A percentile compares a stretch with the other conserved stretches of the same genome.
Evolutionary conservation across 2,888 invertebrate species (phyloP).

Genomic region (Megaustenia siamemsis): DNA sequence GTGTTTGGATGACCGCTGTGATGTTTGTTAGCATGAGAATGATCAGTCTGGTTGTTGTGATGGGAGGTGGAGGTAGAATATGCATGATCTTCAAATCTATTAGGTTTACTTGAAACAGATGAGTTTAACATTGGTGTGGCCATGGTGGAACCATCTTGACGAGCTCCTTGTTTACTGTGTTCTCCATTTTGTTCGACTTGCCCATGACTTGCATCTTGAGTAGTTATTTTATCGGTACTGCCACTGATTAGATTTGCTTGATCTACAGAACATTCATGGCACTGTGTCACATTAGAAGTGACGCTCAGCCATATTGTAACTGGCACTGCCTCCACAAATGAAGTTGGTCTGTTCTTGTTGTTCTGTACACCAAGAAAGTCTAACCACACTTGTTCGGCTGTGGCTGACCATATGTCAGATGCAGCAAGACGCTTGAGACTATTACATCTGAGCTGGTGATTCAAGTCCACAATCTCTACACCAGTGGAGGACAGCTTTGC

Average conservation of each 20-base stretch:
- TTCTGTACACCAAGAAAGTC: slow-evolving; percentile 93
- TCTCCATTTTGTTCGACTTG: neutral
- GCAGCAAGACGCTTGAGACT: slow-evolving; percentile 80
- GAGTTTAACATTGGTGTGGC: slow-evolving; percentile 73
- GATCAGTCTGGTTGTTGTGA: neutral
- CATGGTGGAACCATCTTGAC: neutral
- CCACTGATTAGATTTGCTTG: neutral
- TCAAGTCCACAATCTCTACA: neutral
- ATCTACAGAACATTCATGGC: neutral
- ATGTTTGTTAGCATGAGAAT: neutral
- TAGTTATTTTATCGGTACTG: neutral
- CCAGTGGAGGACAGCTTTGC: slow-evolving; percentile 26
- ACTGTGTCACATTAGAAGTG: slow-evolving; percentile 3
- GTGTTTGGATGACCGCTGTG: slow-evolving; percentile 74
- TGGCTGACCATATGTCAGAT: slow-evolving; percentile 92
- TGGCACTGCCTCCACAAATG: slow-evolving; percentile 86
- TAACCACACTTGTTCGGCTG: slow-evolving; percentile 96
- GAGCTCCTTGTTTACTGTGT: neutral
- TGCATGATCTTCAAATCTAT: neutral
- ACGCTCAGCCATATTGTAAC: slow-evolving; percentile 89
- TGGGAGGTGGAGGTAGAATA: neutral
- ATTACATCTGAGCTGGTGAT: slow-evolving; percentile 62
- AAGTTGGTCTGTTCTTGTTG: slow-evolving; percentile 78
- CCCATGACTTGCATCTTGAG: neutral
- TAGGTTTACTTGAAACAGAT: slow-evolving; percentile 84